Base-by-base conservation (phyloP, 2,113 vertebrate genomes). In the Dasyornis broadbenti region DNA sequence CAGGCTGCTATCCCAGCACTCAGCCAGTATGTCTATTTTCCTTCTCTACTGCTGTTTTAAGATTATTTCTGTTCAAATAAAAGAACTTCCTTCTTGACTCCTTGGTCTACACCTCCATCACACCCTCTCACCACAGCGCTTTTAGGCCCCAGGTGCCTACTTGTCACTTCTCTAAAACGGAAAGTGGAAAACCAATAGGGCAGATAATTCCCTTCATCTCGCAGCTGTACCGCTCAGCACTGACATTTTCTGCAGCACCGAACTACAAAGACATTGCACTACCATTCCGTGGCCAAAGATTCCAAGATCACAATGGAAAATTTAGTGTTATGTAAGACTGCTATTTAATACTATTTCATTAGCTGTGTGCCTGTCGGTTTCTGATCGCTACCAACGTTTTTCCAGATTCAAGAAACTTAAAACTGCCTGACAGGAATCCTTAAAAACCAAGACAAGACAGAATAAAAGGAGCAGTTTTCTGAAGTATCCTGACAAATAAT, bases 191-290 rank as follows among this genome's bases (percentile, higher is more conserved):
- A 6, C 0, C 17, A 31, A 20, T 0, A 1, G 57, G 7, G 53
- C 70, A 60, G 20, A 1, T 1, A 10, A 21, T 4, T n/a, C 26
- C 57, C 56, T 23, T 28, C 50, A 18, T 6, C 33, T 4, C 2
- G 9, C 45, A 54, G 49, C 70, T 37, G 13, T 1, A 21, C 37
- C 12, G 73, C 18, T 72, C 23, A 7, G 68, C 59, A 19, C 45
- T 3, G 10, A 1, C 5, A 8, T 7, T 24, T 10, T 11, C 13
- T 56, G 10, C 39, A 26, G 44, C 15, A 10, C 10, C 19, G 0
- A 20, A 19, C 15, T 9, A 27, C 37, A 60, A 45, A 73, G 26
- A 15, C 70, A 35, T 1, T 5, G 11, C 1, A 15, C 27, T 37
- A 13, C 20, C n/a, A 9, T 20, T 40, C 40, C 9, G 11, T 2